Conservation (phyloP, 2,797 vertebrate genomes). For the Orientallactaga sibirica region DNA sequence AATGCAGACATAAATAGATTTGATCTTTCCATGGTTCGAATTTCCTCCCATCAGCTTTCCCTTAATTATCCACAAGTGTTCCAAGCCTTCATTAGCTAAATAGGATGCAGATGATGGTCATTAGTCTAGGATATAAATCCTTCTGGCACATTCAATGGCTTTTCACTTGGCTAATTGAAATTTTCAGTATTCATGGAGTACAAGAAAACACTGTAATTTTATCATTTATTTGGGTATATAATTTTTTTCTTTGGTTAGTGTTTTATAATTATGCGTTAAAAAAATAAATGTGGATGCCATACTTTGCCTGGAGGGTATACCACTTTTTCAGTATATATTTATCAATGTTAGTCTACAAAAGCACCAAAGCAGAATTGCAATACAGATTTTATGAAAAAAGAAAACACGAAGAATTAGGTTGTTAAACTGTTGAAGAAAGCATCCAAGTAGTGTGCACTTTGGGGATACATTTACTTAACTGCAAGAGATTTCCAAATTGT, state of each 20-base stretch:
- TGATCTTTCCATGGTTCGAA: conserved; percentile 78
- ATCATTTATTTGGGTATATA: conserved; percentile 75
- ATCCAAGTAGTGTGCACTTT: conserved; percentile 7
- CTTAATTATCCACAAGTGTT: conserved; percentile 88
- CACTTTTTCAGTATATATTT: not conserved
- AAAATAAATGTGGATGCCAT: conserved; percentile 54
- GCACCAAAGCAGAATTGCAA: conserved; percentile 51
- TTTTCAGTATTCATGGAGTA: conserved; percentile 77
- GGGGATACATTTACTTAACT: conserved; percentile 6
- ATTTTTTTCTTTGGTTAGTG: conserved; percentile 58
- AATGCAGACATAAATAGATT: conserved; percentile 85
- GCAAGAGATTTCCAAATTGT: conserved; percentile 62
- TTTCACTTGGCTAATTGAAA: conserved; percentile 83
- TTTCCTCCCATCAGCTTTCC: conserved; percentile 83
- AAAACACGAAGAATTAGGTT: not conserved
- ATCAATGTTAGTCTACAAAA: conserved; percentile 35
- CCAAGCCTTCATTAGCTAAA: conserved; percentile 86
- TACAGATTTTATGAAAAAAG: conserved; percentile 53
- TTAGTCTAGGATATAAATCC: conserved; percentile 88
- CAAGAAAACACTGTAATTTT: conserved; percentile 80
- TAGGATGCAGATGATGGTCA: conserved; percentile 87
- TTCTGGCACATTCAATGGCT: conserved; percentile 83
- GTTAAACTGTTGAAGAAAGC: conserved; percentile 9
- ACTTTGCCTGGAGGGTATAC: conserved; percentile 48
- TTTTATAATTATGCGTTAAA: conserved; percentile 67